A percentile compares a stretch with the other conserved stretches of the same genome.
Evolutionary conservation across 1,140 invertebrate genomes (phyloP).

Genomic region (Pseudomyrmex concolor): DNA sequence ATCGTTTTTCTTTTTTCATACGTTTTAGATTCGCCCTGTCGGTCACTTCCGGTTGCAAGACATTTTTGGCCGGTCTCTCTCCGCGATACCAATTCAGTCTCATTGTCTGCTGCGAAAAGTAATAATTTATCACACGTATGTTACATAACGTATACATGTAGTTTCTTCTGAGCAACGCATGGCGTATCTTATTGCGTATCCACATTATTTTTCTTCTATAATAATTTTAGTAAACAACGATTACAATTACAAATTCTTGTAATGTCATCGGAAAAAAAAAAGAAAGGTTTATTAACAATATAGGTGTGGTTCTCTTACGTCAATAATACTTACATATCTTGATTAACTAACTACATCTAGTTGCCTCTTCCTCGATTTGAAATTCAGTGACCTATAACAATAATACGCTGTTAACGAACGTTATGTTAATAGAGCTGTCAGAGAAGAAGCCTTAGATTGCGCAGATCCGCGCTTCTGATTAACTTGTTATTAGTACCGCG

Average conservation of each 20-base stretch:
- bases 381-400: conserved; percentile 39
- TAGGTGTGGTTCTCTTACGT: conserved; percentile 44
- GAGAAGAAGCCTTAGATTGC: background rate
- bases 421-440: conserved; percentile 28
- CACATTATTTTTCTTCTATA: background rate
- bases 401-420: conserved; percentile 35
- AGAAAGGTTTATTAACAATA: conserved; percentile 24
- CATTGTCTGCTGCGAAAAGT: background rate
- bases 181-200: background rate
- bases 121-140: background rate
- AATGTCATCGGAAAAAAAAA: background rate
- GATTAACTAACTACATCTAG: conserved; percentile 48
- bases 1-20: conserved; percentile 6
- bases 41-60: conserved; percentile 29
- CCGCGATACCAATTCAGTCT: background rate
- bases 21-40: background rate
- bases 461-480: conserved; percentile 17
- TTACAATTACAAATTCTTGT: conserved; percentile 19
- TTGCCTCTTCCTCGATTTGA: conserved; percentile 56
- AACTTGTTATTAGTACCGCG: conserved; percentile 26
- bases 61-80: background rate
- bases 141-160: background rate
- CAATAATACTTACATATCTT: conserved; percentile 49
- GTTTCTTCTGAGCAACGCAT: background rate
- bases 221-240: conserved; percentile 22